Conservation (phyloP, 2,888 invertebrate genomes). For the Sinelater perroti region DNA sequence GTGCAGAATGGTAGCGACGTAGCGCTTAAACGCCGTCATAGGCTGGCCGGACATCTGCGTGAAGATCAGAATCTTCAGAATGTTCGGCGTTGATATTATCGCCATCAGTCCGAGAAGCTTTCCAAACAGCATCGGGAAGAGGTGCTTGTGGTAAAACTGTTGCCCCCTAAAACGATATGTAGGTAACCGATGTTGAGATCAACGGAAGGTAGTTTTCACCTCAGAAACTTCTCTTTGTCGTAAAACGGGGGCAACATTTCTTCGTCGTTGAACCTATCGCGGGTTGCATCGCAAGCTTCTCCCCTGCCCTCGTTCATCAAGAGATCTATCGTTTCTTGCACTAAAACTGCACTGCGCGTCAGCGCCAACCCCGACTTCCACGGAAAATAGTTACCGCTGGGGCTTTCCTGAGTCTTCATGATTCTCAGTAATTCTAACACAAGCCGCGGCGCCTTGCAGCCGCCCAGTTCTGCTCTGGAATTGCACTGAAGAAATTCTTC, state of each 20-base stretch:
- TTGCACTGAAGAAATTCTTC: no score
- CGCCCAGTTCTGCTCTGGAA: no score
- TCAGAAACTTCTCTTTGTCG: conserved; percentile 71
- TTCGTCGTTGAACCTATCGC: conserved; percentile 58
- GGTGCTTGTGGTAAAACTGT: conserved; percentile 73
- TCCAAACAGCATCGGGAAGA: conserved; percentile 73
- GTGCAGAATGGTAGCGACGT: conserved; percentile 81
- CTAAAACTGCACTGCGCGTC: conserved; percentile 5
- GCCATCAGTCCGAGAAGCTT: conserved; percentile 81
- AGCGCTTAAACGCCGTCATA: conserved; percentile 76
- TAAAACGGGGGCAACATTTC: conserved; percentile 73
- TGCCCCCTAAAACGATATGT: conserved; percentile 71
- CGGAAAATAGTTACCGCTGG: background rate
- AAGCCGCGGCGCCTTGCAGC: no score
- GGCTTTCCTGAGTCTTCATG: no score
- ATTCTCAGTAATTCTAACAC: no score
- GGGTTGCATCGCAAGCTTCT: conserved; percentile 63
- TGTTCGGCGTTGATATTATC: conserved; percentile 78
- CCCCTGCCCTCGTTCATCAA: conserved; percentile 61
- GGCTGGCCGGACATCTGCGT: conserved; percentile 75
- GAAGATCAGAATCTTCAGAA: conserved; percentile 74
- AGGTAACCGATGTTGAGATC: no score
- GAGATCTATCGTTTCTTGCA: conserved; percentile 25
- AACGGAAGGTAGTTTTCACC: no score
- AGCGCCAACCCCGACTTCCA: background rate